phyloP scores from a whole-genome alignment of 2,888 invertebrate genomes.

The Slavum lentiscoides region DNA sequence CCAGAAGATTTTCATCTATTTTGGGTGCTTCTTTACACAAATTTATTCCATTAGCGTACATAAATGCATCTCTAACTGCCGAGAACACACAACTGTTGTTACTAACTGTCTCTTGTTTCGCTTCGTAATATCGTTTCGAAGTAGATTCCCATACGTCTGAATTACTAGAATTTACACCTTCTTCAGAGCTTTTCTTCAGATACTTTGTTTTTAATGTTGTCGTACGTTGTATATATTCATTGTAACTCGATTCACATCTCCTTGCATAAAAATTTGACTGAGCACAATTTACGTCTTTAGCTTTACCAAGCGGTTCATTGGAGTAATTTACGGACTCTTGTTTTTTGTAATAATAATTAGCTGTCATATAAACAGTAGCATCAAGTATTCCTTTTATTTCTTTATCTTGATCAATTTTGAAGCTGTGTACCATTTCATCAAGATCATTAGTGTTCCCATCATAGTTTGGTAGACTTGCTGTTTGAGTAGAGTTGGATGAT shows the following conservation, averaged over 20 bases:
- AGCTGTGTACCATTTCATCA: neutral
- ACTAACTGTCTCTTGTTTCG: neutral
- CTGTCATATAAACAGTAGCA: slow-evolving; percentile 7
- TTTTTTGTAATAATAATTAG: slow-evolving; percentile 5
- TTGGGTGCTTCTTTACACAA: neutral
- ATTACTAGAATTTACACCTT: neutral
- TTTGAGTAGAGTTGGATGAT: neutral
- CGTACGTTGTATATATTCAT: neutral
- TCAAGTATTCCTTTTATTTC: neutral
- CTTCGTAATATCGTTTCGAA: neutral
- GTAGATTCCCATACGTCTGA: neutral
- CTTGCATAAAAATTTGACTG: neutral
- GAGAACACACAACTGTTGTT: neutral
- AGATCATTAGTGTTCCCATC: neutral
- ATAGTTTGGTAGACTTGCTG: neutral
- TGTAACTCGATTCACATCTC: neutral
- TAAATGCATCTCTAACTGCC: slow-evolving; percentile 13
- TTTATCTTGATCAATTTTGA: neutral
- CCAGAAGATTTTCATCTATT: neutral
- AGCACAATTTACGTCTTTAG: neutral
- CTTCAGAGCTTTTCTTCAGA: too few relatives aligned
- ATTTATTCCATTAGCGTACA: slow-evolving; percentile 4
- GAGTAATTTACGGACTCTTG: neutral
- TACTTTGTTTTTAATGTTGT: neutral
- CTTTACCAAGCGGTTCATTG: neutral